Conservation (phyloP, 2,888 invertebrate genomes). For the Sphecodes monilicornis region DNA sequence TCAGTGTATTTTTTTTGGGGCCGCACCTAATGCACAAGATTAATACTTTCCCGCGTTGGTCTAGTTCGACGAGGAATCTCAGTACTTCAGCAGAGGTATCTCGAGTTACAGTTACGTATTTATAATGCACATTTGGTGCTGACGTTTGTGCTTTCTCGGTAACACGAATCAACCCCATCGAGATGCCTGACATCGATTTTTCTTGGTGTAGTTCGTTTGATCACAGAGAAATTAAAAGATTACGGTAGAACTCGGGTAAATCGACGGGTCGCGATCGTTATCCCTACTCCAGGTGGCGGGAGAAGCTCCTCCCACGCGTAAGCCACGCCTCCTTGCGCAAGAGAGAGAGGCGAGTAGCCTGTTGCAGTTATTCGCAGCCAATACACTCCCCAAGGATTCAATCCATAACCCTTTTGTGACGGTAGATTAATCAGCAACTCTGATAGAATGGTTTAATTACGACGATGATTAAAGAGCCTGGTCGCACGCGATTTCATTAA, state of each 20-base stretch:
- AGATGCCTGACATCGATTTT: background rate
- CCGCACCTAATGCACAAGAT: slow-evolving; percentile 56
- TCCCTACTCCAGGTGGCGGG: background rate
- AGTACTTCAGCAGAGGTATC: slow-evolving; percentile 41
- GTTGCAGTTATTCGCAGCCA: background rate
- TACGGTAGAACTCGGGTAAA: background rate
- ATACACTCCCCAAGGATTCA: background rate
- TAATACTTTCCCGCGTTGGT: slow-evolving; percentile 31
- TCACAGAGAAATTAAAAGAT: background rate
- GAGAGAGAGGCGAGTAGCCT: background rate
- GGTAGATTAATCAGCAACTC: background rate
- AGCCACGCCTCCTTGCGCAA: background rate
- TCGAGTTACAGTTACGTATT: slow-evolving; percentile 46
- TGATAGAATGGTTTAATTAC: background rate
- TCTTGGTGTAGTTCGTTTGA: background rate
- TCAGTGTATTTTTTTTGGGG: slow-evolving; percentile 22
- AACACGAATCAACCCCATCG: slow-evolving; percentile 44
- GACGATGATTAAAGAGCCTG: background rate
- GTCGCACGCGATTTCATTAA: slow-evolving; percentile 1
- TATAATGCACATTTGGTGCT: slow-evolving; percentile 63
- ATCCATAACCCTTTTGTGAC: background rate
- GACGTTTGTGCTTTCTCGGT: slow-evolving; percentile 44
- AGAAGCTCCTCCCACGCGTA: background rate
- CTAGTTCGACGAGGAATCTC: slow-evolving; percentile 22
- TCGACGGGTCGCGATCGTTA: background rate